Percentiles rank a stretch among this genome's conserved stretches.
phyloP scores from a whole-genome alignment of 2,113 vertebrate species.

The Petromus typicus region DNA sequence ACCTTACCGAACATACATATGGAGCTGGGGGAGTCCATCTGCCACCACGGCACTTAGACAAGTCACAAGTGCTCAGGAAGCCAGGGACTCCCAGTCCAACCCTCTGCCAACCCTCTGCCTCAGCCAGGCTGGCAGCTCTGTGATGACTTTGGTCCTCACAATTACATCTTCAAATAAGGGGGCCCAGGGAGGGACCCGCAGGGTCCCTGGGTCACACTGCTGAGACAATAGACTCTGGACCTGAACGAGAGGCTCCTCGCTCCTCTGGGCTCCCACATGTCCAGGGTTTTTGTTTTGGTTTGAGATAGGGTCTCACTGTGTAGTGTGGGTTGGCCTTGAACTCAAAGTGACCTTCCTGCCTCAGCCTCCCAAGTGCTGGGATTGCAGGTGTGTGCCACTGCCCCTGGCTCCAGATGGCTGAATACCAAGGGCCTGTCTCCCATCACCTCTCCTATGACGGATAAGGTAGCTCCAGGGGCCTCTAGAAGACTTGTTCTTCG shows the following conservation, averaged over 20 bases:
- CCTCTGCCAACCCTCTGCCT: not conserved
- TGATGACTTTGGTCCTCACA: not conserved
- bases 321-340: not conserved
- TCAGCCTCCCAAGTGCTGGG: not conserved
- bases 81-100: not conserved
- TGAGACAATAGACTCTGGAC: not conserved
- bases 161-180: too few relatives aligned
- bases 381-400: not conserved
- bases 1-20: not conserved
- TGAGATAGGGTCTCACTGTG: not conserved
- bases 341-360: not conserved
- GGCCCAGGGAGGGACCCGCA: not conserved
- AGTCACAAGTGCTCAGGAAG: not conserved
- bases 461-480: not conserved
- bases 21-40: not conserved
- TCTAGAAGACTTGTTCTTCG: not conserved
- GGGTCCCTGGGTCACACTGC: not conserved
- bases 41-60: accelerated
- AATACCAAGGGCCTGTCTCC: not conserved
- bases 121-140: too few relatives aligned
- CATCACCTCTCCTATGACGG: not conserved
- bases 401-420: not conserved
- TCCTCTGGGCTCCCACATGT: not conserved
- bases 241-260: not conserved
- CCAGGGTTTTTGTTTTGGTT: not conserved